These are phyloP conservation scores for Spongilla lacustris DNA, from an alignment of 37 sponge, comb jelly and placozoan genomes.

Conservation along the genomic window DNA sequence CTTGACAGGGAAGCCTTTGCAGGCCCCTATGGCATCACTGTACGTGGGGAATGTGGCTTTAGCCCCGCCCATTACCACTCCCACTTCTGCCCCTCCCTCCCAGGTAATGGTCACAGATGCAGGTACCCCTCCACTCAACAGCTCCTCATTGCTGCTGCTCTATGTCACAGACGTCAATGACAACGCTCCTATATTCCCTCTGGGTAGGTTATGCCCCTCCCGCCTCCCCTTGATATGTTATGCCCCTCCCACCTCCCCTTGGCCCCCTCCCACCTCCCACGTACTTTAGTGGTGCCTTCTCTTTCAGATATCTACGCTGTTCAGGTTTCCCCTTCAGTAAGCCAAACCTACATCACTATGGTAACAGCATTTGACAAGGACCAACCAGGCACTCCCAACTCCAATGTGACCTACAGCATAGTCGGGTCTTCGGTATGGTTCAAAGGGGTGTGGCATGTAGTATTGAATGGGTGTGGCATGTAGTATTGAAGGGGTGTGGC, in stretches of 20 bases:
- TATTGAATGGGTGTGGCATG: no score
- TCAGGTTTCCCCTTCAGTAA: neutral
- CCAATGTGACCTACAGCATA: slow-evolving; percentile 5
- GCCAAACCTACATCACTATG: neutral
- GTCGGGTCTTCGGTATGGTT: neutral
- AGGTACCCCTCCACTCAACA: slow-evolving; percentile 17
- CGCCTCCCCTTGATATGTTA: neutral
- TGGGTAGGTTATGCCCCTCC: neutral
- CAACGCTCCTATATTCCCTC: slow-evolving; percentile 28
- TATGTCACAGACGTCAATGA: slow-evolving; percentile 50
- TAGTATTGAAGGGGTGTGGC: no score
- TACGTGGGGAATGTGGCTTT: slow-evolving; percentile 5
- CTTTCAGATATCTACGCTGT: neutral
- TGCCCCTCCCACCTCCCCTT: neutral
- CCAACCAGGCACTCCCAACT: slow-evolving; percentile 4
- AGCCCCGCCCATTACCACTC: neutral
- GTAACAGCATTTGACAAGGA: slow-evolving; percentile 30
- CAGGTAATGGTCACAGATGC: slow-evolving; percentile 36
- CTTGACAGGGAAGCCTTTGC: slow-evolving; percentile 40
- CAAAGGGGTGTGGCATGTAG: no score
- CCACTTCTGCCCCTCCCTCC: neutral
- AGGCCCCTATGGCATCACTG: slow-evolving; percentile 33
- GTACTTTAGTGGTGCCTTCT: neutral
- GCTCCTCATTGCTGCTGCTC: slow-evolving; percentile 20
- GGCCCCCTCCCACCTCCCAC: neutral